Percentiles rank a stretch among this genome's conserved stretches.
Evolutionary conservation across 2,888 invertebrate species (phyloP).

Genomic region (Cryptus viduatorius): DNA sequence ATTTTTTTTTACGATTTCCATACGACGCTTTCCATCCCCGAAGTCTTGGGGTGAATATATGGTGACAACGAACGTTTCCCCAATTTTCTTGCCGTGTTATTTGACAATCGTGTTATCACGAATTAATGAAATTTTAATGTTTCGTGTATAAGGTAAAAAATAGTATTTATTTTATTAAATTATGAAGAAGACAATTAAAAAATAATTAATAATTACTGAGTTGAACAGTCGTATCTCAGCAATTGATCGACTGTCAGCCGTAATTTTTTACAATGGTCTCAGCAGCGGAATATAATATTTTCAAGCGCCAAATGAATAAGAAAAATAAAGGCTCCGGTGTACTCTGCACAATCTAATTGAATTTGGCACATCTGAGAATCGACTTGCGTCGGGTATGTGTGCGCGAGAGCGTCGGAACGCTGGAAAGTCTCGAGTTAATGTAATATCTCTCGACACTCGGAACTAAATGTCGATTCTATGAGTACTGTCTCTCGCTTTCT

Average conservation of each 20-base stretch:
- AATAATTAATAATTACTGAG: no score
- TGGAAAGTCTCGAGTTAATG: slow-evolving; percentile 18
- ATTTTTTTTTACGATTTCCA: no score
- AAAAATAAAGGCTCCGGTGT: slow-evolving; percentile 19
- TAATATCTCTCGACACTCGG: slow-evolving; percentile 19
- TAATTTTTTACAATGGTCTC: neutral
- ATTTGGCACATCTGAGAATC: slow-evolving; percentile 43
- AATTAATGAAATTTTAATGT: no score
- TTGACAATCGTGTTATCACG: no score
- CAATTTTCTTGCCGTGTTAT: no score
- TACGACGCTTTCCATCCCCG: no score
- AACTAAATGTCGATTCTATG: slow-evolving; percentile 9
- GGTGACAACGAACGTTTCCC: no score
- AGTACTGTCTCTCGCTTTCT: slow-evolving; percentile 15
- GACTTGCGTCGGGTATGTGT: slow-evolving; percentile 12
- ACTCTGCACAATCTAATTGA: slow-evolving; percentile 39
- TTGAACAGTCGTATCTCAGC: no score
- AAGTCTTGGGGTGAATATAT: no score
- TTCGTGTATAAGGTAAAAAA: no score
- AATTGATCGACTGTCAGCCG: neutral
- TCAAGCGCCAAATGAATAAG: slow-evolving; percentile 19
- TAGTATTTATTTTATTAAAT: no score
- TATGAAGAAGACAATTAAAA: no score
- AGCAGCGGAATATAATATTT: slow-evolving; percentile 3
- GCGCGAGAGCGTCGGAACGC: slow-evolving; percentile 4